Percentiles rank a stretch among this genome's conserved stretches.
phyloP scores from a whole-genome alignment of 2,888 invertebrate species.

The Apotomis betuletana region DNA sequence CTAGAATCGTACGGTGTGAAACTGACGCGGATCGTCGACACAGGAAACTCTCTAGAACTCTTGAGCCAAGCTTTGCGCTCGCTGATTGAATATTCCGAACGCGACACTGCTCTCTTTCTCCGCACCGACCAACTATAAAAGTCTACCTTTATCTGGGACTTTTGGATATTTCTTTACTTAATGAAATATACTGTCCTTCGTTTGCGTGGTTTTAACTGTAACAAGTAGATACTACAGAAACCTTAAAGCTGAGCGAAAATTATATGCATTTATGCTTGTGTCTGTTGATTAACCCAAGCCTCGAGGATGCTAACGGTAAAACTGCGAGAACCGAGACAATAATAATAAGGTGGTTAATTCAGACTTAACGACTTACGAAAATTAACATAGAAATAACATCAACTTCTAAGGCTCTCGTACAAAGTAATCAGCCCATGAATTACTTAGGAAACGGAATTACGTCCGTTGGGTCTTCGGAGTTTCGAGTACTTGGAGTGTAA shows the following conservation, averaged over 20 bases:
- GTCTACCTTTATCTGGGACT: slow-evolving; percentile 50
- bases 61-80: slow-evolving; percentile 38
- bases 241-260: not conserved
- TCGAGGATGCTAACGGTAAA: slow-evolving; percentile 29
- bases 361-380: slow-evolving; percentile 35
- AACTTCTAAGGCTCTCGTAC: slow-evolving; percentile 25
- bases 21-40: slow-evolving; percentile 18
- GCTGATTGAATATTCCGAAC: slow-evolving; percentile 57
- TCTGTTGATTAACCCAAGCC: slow-evolving; percentile 17
- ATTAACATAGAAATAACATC: slow-evolving; percentile 40
- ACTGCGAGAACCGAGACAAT: slow-evolving; percentile 21
- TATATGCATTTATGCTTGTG: slow-evolving; percentile 2
- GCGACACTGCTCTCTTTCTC: slow-evolving; percentile 52
- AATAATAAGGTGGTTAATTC: slow-evolving; percentile 36
- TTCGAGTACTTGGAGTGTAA: slow-evolving; percentile 16
- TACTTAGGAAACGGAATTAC: slow-evolving; percentile 21
- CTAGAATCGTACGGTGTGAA: slow-evolving; percentile 13
- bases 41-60: slow-evolving; percentile 41
- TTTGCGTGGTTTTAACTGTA: not conserved
- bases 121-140: slow-evolving; percentile 49
- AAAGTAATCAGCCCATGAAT: slow-evolving; percentile 27
- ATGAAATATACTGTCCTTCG: slow-evolving; percentile 41
- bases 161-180: slow-evolving; percentile 42
- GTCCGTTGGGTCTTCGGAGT: slow-evolving; percentile 6
- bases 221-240: not conserved